Evolutionary conservation across 2,888 invertebrate species (phyloP).

Genomic region (Hoplodrina ambigua): DNA sequence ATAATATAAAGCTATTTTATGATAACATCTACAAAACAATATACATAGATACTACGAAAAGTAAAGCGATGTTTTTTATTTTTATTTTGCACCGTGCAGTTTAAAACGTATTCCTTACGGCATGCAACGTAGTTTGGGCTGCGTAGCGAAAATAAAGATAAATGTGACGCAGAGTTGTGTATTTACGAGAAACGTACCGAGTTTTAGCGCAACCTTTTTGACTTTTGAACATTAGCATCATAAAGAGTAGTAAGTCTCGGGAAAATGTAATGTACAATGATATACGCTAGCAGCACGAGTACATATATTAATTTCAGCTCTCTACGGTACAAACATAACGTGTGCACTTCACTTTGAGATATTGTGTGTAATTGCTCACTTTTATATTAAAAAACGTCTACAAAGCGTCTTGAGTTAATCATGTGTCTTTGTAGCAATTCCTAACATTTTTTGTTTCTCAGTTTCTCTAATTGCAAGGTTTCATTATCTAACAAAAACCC

Average conservation of each 20-base stretch:
- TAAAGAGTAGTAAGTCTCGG: conserved; percentile 34
- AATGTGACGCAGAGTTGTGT: conserved; percentile 38
- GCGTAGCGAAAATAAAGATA: conserved; percentile 38
- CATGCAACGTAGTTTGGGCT: conserved; percentile 34
- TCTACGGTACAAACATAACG: conserved; percentile 35
- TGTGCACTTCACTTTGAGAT: conserved; percentile 44
- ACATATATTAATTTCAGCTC: conserved; percentile 40
- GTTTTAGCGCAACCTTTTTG: conserved; percentile 45
- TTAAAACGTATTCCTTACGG: conserved; percentile 29
- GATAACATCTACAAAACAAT: conserved; percentile 11
- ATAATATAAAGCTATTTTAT: conserved; percentile 27
- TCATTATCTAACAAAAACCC: conserved; percentile 2
- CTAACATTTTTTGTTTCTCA: conserved; percentile 14
- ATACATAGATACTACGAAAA: background rate
- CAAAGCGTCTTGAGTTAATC: conserved; percentile 30
- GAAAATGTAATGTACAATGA: conserved; percentile 26
- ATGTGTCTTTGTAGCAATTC: conserved; percentile 33
- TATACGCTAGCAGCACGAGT: conserved; percentile 24
- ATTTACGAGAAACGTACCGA: conserved; percentile 45
- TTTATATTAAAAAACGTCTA: conserved; percentile 37
- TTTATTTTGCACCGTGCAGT: conserved; percentile 19
- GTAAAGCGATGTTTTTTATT: conserved; percentile 13
- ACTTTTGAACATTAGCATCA: conserved; percentile 50
- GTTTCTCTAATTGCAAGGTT: conserved; percentile 8
- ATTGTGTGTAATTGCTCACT: conserved; percentile 48